Evolutionary conservation across 2,113 vertebrate genomes (phyloP).

Genomic region (Ginglymostoma cirratum): DNA sequence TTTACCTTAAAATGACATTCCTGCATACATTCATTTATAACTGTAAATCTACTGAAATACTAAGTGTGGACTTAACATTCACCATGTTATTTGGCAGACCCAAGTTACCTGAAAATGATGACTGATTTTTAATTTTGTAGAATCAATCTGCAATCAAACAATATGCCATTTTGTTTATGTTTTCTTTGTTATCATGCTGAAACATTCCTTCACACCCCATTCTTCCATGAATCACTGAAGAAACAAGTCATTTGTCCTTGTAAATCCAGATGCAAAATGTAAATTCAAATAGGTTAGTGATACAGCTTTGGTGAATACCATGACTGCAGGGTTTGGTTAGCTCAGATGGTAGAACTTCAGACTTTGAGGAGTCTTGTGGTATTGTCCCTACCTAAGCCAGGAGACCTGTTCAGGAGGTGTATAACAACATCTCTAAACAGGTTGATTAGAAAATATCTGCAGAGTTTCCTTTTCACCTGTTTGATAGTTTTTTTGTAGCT

Average conservation of each 20-base stretch:
- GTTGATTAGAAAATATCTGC: too few species aligned
- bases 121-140: not conserved
- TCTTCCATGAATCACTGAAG: not conserved
- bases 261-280: not conserved
- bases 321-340: not conserved
- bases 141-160: not conserved
- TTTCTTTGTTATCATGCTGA: not conserved
- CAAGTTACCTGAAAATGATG: not conserved
- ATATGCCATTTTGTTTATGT: not conserved
- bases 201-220: not conserved
- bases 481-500: not conserved
- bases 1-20: not conserved
- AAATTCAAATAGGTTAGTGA: not conserved
- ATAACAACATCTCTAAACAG: too few species aligned
- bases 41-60: not conserved
- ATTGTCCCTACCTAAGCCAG: too few species aligned
- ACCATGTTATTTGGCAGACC: not conserved
- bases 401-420: too few species aligned
- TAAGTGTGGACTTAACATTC: too few species aligned
- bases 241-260: not conserved
- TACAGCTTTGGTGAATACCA: not conserved
- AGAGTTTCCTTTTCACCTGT: not conserved
- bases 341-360: too few species aligned
- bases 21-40: not conserved
- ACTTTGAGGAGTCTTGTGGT: too few species aligned